Evolutionary conservation across 2,113 vertebrate genomes (phyloP).

Genomic region (Megaceryle maxima): DNA sequence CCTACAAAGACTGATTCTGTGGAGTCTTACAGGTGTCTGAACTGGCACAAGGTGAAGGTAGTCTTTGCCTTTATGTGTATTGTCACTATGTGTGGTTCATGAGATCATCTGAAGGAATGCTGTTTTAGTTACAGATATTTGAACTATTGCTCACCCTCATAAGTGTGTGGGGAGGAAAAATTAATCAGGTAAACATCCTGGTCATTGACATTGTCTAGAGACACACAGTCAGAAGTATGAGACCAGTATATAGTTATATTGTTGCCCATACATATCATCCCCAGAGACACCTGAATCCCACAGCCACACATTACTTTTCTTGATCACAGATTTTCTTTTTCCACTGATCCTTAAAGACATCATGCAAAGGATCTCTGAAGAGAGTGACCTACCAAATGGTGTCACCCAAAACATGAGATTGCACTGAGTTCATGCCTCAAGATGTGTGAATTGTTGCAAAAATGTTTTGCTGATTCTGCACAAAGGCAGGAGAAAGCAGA

Average conservation of each 20-base stretch:
- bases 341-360: background rate
- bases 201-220: background rate
- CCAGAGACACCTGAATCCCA: background rate
- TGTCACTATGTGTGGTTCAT: background rate
- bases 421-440: background rate
- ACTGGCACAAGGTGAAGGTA: background rate
- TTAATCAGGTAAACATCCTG: background rate
- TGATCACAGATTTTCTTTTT: background rate
- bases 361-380: background rate
- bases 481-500: background rate
- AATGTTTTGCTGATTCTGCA: background rate
- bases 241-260: background rate
- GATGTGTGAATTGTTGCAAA: background rate
- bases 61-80: background rate
- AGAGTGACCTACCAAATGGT: background rate
- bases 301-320: background rate
- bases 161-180: background rate
- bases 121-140: background rate
- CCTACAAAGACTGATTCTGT: background rate
- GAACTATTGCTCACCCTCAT: background rate
- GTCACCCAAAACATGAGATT: background rate
- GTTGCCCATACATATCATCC: background rate
- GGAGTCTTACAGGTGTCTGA: background rate
- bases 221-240: background rate
- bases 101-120: background rate